Base-by-base conservation (phyloP, 2,113 vertebrate genomes). In the Amphiprion percula region DNA sequence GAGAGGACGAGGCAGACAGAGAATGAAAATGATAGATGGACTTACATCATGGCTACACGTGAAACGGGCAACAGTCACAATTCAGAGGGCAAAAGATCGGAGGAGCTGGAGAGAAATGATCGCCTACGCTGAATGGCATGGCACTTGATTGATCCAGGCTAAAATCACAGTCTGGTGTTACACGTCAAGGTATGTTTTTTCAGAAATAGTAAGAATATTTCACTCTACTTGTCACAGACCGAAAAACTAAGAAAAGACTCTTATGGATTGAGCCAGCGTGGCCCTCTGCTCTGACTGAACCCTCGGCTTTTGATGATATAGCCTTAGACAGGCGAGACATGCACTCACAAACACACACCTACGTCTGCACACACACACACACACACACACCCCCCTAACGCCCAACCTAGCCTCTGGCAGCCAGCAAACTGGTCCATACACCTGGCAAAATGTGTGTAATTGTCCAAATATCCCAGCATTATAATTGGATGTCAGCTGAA, bases 281-380 rank as follows among this genome's bases (percentile, higher is more conserved):
- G 9, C 74, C 37, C 64, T 60, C 47, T 47, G 74, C 33, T 78
- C 65, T 59, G 52, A 74, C 79, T 78, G 79, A 79, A 52, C 69
- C 63, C 62, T 60, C 21, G 10, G 62, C 64, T 62, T 74, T 75
- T 91, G 86, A 92, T 52, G 61, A 72, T 73, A 91, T 83, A 80
- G 81, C 80, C 83, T 75, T 10, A 68, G 86, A 87, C 86, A 88
- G 75, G 67, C 67, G 16, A 62, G 66, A 77, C 72, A 59, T 60
- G 39, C 60, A 52, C 49, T n/a, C 55, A 23, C 68, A 28, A 4
- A 44, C 55, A 41, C 46, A 44, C n/a, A 5, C 62, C 28, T 10
- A 5, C 54, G 55, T n/a, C 15, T 33, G 46, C 47, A 24, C 39
- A 23, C 3, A n/a, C 15, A 46, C n/a, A 12, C 17, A 21, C 8